A percentile compares a stretch with the other conserved stretches of the same genome.
Conservation (phyloP, 1,140 invertebrate genomes). For the Agrilus planipennis region DNA sequence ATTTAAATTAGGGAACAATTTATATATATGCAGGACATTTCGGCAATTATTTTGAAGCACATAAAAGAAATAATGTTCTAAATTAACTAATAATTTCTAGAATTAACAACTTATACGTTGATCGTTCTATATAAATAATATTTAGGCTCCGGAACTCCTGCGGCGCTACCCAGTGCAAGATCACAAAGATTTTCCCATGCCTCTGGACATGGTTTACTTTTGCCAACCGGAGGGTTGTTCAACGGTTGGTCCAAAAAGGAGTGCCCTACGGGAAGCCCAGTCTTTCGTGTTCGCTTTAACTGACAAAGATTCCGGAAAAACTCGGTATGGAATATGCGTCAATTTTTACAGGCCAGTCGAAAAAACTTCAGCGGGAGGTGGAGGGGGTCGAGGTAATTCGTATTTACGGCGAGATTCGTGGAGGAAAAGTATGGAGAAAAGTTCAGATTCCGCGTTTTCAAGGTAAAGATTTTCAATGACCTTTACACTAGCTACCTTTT, state of each 20-base stretch:
- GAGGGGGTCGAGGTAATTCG: slow-evolving; percentile 33
- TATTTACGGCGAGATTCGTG: slow-evolving; percentile 70
- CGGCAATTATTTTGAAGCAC: no score
- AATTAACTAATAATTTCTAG: no score
- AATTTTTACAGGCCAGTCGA: slow-evolving; percentile 95
- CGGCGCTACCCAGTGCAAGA: slow-evolving; percentile 94
- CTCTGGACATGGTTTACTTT: slow-evolving; percentile 97
- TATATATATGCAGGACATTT: neutral
- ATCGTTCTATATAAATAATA: slow-evolving; percentile 2
- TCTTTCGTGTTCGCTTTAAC: slow-evolving; percentile 98
- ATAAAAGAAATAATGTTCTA: no score
- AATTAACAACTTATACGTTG: no score
- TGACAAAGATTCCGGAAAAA: slow-evolving; percentile 91
- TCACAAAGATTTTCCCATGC: slow-evolving; percentile 94
- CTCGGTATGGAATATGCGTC: slow-evolving; percentile 86
- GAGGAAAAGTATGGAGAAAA: slow-evolving; percentile 81
- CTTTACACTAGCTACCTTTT: neutral
- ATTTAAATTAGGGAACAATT: neutral
- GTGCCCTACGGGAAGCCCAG: slow-evolving; percentile 74
- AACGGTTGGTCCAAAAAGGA: slow-evolving; percentile 75
- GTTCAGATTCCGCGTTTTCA: slow-evolving; percentile 83
- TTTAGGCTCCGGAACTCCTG: slow-evolving; percentile 75
- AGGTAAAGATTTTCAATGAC: slow-evolving; percentile 48
- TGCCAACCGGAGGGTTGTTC: slow-evolving; percentile 98
- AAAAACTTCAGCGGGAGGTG: slow-evolving; percentile 31